These are phyloP conservation scores for Eumacrocentrus americanus DNA, from an alignment of 2,888 invertebrate species.

Conservation along the genomic window DNA sequence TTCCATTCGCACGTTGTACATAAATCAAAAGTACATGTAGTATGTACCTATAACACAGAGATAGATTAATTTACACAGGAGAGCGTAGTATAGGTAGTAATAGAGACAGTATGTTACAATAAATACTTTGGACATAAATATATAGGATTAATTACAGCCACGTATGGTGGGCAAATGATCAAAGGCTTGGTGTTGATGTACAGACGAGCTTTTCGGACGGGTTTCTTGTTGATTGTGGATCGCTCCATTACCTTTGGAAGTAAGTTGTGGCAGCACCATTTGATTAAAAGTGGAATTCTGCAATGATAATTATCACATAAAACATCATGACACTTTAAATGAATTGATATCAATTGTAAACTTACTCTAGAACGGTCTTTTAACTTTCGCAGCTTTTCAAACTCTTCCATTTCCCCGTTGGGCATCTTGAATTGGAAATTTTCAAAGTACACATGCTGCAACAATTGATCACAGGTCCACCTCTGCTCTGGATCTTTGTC, in stretches of 20 bases:
- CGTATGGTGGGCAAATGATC: slow-evolving; percentile 80
- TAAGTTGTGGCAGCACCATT: slow-evolving; percentile 73
- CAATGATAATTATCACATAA: slow-evolving; percentile 43
- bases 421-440: slow-evolving; percentile 84
- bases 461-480: slow-evolving; percentile 89
- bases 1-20: neutral
- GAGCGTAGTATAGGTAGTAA: no score
- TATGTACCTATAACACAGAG: no score
- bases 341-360: slow-evolving; percentile 23
- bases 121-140: slow-evolving; percentile 25
- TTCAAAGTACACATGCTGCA: slow-evolving; percentile 90
- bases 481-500: slow-evolving; percentile 92
- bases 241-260: slow-evolving; percentile 63
- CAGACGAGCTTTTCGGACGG: slow-evolving; percentile 56
- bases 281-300: slow-evolving; percentile 64
- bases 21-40: neutral
- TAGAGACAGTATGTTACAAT: slow-evolving; percentile 24
- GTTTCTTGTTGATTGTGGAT: slow-evolving; percentile 60
- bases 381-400: slow-evolving; percentile 65
- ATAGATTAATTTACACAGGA: no score
- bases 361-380: slow-evolving; percentile 71
- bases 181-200: slow-evolving; percentile 63
- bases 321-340: neutral
- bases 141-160: slow-evolving; percentile 56
- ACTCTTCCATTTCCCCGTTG: slow-evolving; percentile 71